Percentiles rank a stretch among this genome's conserved stretches.
phyloP scores from a whole-genome alignment of 2,113 vertebrate genomes.

The Sebastes fasciatus region DNA sequence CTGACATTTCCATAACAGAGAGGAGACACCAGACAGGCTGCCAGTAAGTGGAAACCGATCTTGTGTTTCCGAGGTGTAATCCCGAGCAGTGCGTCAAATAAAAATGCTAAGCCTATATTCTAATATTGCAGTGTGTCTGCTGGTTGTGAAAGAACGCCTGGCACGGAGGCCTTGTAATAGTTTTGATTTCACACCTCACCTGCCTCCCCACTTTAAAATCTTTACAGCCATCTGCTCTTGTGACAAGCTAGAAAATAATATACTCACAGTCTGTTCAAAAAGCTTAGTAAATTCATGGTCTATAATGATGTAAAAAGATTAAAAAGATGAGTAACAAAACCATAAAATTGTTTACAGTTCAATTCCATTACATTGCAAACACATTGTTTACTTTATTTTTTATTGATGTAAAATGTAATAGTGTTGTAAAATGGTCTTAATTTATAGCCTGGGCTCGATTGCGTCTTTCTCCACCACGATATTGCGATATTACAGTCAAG shows the following conservation, averaged over 20 bases:
- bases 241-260: not conserved
- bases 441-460: not conserved
- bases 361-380: not conserved
- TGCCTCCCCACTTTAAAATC: not conserved
- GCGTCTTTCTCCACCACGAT: not conserved
- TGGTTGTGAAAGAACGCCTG: not conserved
- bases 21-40: conserved; percentile 22
- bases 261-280: not conserved
- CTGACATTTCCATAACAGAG: conserved; percentile 41
- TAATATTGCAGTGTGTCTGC: not conserved
- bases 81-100: conserved; percentile 13
- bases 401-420: not conserved
- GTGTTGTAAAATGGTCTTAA: not conserved
- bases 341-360: not conserved
- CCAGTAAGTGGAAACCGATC: conserved; percentile 24
- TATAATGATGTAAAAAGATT: not conserved
- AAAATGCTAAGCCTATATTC: not conserved
- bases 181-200: conserved; percentile 11
- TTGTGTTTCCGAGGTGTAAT: not conserved
- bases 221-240: conserved; percentile 10
- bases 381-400: not conserved
- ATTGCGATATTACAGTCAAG: not conserved
- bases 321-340: not conserved
- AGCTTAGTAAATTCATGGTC: not conserved
- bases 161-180: not conserved